These are phyloP conservation scores for Amia ocellicauda DNA, from an alignment of 2,113 vertebrate species.

Conservation along the genomic window DNA sequence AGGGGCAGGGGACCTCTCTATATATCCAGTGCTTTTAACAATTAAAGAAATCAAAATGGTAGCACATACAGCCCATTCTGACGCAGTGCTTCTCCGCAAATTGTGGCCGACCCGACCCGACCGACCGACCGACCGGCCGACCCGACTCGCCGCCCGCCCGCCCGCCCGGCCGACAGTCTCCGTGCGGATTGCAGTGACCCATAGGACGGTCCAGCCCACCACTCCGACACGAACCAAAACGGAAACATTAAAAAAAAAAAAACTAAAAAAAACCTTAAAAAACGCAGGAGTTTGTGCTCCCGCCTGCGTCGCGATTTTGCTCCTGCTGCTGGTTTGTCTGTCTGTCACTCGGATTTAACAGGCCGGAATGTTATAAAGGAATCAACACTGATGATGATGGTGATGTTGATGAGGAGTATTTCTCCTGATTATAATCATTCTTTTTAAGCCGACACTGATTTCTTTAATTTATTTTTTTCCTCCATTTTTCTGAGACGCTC, in stretches of 20 bases:
- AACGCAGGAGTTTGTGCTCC: conserved; percentile 1
- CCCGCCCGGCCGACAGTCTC: conserved; percentile 14
- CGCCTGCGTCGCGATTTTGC: conserved; percentile 22
- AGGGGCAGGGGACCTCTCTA: too few relatives aligned
- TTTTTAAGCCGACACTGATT: conserved; percentile 8
- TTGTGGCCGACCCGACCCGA: background rate
- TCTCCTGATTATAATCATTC: conserved; percentile 14
- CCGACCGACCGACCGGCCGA: conserved; percentile 7
- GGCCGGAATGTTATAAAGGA: too few relatives aligned
- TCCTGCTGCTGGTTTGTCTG: background rate
- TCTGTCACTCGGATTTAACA: too few relatives aligned
- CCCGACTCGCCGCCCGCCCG: conserved; percentile 12
- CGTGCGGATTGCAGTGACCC: conserved; percentile 16
- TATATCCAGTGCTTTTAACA: too few relatives aligned
- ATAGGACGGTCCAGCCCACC: conserved; percentile 36
- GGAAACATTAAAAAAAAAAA: conserved; percentile 4
- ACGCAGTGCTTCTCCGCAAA: too few relatives aligned
- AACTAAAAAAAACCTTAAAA: conserved; percentile 4
- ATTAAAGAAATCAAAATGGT: too few relatives aligned
- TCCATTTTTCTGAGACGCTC: too few relatives aligned
- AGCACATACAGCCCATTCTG: too few relatives aligned
- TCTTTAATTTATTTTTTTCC: too few relatives aligned
- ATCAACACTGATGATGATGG: too few relatives aligned
- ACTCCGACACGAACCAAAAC: conserved; percentile 27
- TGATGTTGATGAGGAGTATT: too few relatives aligned